phyloP scores from a whole-genome alignment of 2,888 invertebrate genomes.

The Blastobasis adustella region DNA sequence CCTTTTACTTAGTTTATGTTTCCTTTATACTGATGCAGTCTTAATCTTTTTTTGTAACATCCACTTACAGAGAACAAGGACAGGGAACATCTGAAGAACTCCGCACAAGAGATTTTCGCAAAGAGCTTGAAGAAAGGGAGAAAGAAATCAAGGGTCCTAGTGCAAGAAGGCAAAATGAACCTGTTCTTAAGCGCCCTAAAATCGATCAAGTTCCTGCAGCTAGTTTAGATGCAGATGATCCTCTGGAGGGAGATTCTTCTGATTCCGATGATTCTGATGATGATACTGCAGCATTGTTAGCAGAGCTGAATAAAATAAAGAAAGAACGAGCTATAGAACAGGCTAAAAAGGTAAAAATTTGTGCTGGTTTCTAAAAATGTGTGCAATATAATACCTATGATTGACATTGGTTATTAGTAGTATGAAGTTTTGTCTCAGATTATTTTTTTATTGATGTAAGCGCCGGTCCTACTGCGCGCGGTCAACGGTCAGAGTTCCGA shows the following conservation, averaged over 20 bases:
- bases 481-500: too few relatives aligned
- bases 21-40: too few relatives aligned
- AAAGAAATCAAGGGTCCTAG: conserved; percentile 69
- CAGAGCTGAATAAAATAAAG: conserved; percentile 96
- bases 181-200: conserved; percentile 76
- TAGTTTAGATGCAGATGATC: conserved; percentile 97
- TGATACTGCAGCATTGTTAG: conserved; percentile 94
- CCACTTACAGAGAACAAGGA: conserved; percentile 87
- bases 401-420: too few relatives aligned
- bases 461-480: too few relatives aligned
- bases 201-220: conserved; percentile 87
- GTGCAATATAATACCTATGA: too few relatives aligned
- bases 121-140: conserved; percentile 96
- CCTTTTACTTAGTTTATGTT: too few relatives aligned
- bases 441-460: too few relatives aligned
- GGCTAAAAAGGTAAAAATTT: conserved; percentile 80
- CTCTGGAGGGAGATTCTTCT: conserved; percentile 87
- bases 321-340: conserved; percentile 95
- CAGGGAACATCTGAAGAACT: conserved; percentile 95
- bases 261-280: conserved; percentile 92
- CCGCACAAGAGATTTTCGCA: conserved; percentile 92
- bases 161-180: conserved; percentile 49
- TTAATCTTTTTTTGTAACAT: too few relatives aligned
- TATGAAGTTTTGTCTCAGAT: too few relatives aligned
- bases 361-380: too few relatives aligned